phyloP scores from a whole-genome alignment of 2,888 invertebrate genomes.

The Synanthedon tipuliformis region DNA sequence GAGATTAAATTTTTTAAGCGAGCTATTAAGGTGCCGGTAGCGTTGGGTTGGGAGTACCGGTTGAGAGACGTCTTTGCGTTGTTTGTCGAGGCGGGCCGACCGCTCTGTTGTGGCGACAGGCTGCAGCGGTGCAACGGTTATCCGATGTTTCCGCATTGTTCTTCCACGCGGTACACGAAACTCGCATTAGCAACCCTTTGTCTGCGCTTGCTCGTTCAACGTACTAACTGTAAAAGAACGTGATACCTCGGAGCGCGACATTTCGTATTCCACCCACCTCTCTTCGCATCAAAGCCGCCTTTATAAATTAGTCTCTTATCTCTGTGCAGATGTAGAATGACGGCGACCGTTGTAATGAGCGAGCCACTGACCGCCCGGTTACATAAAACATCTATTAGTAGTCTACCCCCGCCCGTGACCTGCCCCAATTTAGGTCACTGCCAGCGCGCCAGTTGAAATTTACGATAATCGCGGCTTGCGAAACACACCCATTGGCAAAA shows the following conservation, averaged over 20 bases:
- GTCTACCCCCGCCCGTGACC: constrained; percentile 48
- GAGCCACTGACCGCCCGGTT: constrained; percentile 15
- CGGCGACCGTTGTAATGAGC: constrained; percentile 12
- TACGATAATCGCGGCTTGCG: constrained; percentile 57
- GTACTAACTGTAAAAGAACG: constrained; percentile 21
- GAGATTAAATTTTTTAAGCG: background rate
- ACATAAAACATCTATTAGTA: constrained; percentile 24
- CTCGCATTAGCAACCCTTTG: constrained; percentile 32
- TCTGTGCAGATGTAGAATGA: constrained; percentile 16
- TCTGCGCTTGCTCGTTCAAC: constrained; percentile 10
- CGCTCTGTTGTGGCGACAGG: constrained; percentile 8
- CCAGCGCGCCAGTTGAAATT: constrained; percentile 47
- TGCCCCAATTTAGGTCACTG: constrained; percentile 58
- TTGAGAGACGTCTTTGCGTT: background rate
- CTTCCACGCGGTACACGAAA: constrained; percentile 21
- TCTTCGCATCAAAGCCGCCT: constrained; percentile 25
- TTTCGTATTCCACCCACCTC: constrained; percentile 31
- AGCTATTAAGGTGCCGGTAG: constrained; percentile 7
- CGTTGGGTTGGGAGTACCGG: constrained; percentile 1
- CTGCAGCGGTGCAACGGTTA: constrained; percentile 20
- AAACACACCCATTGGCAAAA: constrained; percentile 61
- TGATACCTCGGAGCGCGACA: constrained; percentile 14
- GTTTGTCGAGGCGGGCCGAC: constrained; percentile 13
- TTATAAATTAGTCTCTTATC: constrained; percentile 30
- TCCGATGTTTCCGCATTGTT: constrained; percentile 27